Conservation (phyloP, 2,797 vertebrate species). For the Crocidura indochinensis region DNA sequence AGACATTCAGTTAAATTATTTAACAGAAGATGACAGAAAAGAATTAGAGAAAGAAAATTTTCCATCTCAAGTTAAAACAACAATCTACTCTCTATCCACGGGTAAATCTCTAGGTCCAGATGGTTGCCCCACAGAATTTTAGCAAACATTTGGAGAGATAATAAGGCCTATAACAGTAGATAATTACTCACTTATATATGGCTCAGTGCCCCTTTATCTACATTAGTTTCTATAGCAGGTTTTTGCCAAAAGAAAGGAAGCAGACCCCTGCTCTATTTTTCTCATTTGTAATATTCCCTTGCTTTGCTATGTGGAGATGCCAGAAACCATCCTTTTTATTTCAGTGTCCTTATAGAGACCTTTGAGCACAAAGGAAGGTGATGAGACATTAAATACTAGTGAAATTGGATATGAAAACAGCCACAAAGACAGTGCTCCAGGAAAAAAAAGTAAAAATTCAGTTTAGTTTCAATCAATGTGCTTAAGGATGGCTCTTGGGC, state of each 20-base stretch:
- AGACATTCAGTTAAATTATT: slow-evolving; percentile 96
- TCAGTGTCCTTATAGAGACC: slow-evolving; percentile 48
- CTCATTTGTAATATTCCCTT: slow-evolving; percentile 52
- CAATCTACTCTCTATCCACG: slow-evolving; percentile 85
- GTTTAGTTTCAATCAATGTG: slow-evolving; percentile 19
- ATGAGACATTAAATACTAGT: slow-evolving; percentile 19
- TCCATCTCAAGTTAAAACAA: slow-evolving; percentile 87
- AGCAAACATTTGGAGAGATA: slow-evolving; percentile 93
- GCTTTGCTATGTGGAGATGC: slow-evolving; percentile 61
- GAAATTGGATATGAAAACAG: neutral
- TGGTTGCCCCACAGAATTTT: slow-evolving; percentile 92
- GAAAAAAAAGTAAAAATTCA: slow-evolving; percentile 37
- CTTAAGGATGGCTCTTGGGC: neutral
- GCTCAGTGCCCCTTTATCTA: slow-evolving; percentile 90
- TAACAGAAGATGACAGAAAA: slow-evolving; percentile 93
- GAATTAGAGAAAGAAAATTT: slow-evolving; percentile 91
- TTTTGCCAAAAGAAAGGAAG: slow-evolving; percentile 76
- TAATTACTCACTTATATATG: slow-evolving; percentile 92
- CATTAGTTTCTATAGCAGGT: slow-evolving; percentile 88
- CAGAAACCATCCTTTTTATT: slow-evolving; percentile 72
- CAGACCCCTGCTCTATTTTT: slow-evolving; percentile 69
- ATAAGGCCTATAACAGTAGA: slow-evolving; percentile 91
- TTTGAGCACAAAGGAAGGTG: slow-evolving; percentile 50
- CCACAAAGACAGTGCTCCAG: slow-evolving; percentile 10
- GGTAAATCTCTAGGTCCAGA: slow-evolving; percentile 91